Base-by-base conservation (phyloP, 2,113 vertebrate genomes). In the Toxotes jaculatrix region DNA sequence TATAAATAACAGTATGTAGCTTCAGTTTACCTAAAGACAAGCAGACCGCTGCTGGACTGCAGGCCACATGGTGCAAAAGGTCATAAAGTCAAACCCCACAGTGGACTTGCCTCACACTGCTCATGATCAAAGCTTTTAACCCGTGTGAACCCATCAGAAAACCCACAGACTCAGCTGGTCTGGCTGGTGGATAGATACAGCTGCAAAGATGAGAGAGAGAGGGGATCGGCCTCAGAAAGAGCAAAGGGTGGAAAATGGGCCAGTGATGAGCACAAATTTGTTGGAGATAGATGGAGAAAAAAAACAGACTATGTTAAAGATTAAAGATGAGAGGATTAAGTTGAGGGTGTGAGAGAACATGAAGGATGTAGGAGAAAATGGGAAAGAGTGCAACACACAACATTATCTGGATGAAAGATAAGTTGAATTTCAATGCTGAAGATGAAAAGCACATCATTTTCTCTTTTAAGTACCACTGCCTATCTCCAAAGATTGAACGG, bases 41-140 rank as follows among this genome's bases (percentile, higher is more conserved):
- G 67, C 36, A 55, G 53, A 51, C 31, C 27, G 16, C 59, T 59
- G 79, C 59, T 51, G 31, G 65, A 55, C 63, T 1, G 47, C 11
- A 2, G 27, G 17, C 63, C 61, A 64, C 57, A 43, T 80, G 60
- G 59, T 45, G 53, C 1, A 27, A 83, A 67, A 74, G 87, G 81
- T 88, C 77, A 76, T 0, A 4, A 51, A 31, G 86, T 81, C 66
- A 64, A 80, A 89, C 38, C 76, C 56, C 60, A 56, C 9, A 40
- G 78, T 9, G 38, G 80, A 78, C 63, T 62, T 12, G 63, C 21
- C 43, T 61, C 6, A 5, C 74, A 51, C 62, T 23, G 32, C 72
- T 84, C 60, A 34, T 69, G 65, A 91, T 87, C 72, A 77, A 82
- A 87, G 85, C 83, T 43, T 88, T 92, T 89, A 89, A 88, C 86